Evolutionary conservation across 2,888 invertebrate genomes (phyloP).

Genomic region (Folsomia candida): DNA sequence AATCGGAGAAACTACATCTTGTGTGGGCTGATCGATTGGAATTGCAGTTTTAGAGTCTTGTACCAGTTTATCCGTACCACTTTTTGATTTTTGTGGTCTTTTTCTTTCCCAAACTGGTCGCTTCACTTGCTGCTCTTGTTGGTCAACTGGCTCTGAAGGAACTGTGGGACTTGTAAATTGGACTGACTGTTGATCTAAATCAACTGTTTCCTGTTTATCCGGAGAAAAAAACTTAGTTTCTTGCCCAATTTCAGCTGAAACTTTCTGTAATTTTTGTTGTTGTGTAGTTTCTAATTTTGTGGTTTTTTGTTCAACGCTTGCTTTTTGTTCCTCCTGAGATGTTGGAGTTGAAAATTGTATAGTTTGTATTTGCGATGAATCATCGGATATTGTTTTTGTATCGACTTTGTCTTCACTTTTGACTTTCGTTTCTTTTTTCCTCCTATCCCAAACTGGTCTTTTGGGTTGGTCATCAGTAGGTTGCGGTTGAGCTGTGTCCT

Average conservation of each 20-base stretch:
- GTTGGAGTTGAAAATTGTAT: not conserved
- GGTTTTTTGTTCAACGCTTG: not conserved
- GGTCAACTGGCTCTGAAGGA: not conserved
- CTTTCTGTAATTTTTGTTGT: not conserved
- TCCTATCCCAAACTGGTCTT: conserved; percentile 22
- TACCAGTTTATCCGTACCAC: not conserved
- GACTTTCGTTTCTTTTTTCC: conserved; percentile 21
- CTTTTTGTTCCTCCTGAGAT: not conserved
- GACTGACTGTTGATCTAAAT: not conserved
- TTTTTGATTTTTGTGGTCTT: not conserved
- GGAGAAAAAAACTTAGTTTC: not conserved
- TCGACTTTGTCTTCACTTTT: no score
- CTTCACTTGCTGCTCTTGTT: not conserved
- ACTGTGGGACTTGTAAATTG: not conserved
- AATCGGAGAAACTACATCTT: not conserved
- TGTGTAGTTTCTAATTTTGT: not conserved
- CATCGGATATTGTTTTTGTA: no score
- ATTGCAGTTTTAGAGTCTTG: not conserved
- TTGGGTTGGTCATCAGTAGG: not conserved
- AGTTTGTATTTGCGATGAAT: no score
- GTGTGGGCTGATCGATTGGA: not conserved
- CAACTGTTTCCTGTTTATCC: not conserved
- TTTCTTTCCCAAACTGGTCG: not conserved
- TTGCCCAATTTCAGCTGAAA: not conserved
- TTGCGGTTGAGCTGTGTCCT: not conserved